Percentiles rank a stretch among this genome's conserved stretches.
These are phyloP conservation scores for Phrynosoma blainvillii DNA, from an alignment of 2,113 vertebrate species.

Conservation along the genomic window DNA sequence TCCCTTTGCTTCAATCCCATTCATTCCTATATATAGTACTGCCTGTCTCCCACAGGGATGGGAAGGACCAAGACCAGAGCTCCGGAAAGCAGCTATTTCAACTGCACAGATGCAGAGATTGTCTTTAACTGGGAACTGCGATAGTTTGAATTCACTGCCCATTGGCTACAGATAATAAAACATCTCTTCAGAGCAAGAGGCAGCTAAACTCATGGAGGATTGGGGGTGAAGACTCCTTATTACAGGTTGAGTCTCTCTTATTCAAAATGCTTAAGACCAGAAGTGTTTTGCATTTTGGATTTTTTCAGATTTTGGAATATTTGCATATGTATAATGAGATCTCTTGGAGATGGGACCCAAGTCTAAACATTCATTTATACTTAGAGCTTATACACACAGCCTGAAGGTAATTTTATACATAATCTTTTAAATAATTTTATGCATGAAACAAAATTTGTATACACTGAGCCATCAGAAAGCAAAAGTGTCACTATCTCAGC, in stretches of 20 bases:
- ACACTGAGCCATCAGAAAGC: too few relatives aligned
- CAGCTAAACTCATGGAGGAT: slow-evolving; percentile 11
- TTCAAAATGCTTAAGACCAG: too few relatives aligned
- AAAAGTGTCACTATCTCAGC: too few relatives aligned
- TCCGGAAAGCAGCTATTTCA: slow-evolving; percentile 44
- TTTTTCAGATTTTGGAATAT: too few relatives aligned
- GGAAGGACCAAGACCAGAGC: slow-evolving; percentile 29
- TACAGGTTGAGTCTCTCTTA: background rate
- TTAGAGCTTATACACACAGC: too few relatives aligned
- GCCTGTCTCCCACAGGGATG: slow-evolving; percentile 39
- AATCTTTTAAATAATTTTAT: too few relatives aligned
- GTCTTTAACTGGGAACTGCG: slow-evolving; percentile 27
- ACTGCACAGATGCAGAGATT: slow-evolving; percentile 15
- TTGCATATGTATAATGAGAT: too few relatives aligned
- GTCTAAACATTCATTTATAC: too few relatives aligned
- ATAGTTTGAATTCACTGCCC: slow-evolving; percentile 26
- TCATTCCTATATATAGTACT: slow-evolving; percentile 33
- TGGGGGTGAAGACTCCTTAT: background rate
- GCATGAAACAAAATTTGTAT: too few relatives aligned
- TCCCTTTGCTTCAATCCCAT: slow-evolving; percentile 5
- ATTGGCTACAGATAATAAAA: slow-evolving; percentile 48
- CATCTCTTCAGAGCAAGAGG: slow-evolving; percentile 16
- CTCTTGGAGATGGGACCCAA: too few relatives aligned
- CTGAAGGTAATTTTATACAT: too few relatives aligned
- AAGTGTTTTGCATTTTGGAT: too few relatives aligned